Evolutionary conservation across 2,888 invertebrate species (phyloP), one percentile per base, ranked within the genome.

Genomic region (Chalcis sispes): DNA sequence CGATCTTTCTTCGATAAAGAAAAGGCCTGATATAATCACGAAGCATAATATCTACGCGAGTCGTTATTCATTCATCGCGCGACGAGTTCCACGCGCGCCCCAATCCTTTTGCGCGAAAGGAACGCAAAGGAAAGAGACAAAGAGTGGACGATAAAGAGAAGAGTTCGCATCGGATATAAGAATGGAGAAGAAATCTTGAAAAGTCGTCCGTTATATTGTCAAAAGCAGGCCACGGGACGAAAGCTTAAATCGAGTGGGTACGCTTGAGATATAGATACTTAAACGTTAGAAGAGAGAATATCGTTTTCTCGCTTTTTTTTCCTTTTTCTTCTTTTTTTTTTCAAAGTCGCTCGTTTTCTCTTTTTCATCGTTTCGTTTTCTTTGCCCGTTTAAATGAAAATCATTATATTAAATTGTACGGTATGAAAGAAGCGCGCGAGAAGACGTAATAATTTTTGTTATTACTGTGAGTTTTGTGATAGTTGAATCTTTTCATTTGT

Each of bases 181-280:
- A 56, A 27, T n/a, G n/a, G n/a, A 52, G 25, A 36, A 25, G 25
- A 42, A 42, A 67, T 13, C 29, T 36, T 36, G 5, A 4, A 20
- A 58, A 56, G 58, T 69, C 58, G 42, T 69, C 46, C 20, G 67
- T 69, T 69, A 69, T 69, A 58, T 58, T 69, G 58, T 48, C 66
- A 66, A 54, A 66, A 58, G 56, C 67, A 69, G 67, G 46, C 29
- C 18, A 36, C 8, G 20, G n/a, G 42, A 23, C 46, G 20, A 20
- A 23, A 23, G 70, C 61, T 70, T 61, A 50, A 61, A 61, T 61
- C 52, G 52, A 61, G 58, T 32, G 42, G 20, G 25, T 36, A 50
- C 52, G 18, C 27, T 46, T 36, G 40, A 40, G 40, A 66, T 52
- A 18, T 65, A 10, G 4, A 36, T 46, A 69, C 48, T 46, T 48